Percentiles rank a stretch among this genome's conserved stretches.
Conservation (phyloP, 2,888 invertebrate species). For the Troides helena region DNA sequence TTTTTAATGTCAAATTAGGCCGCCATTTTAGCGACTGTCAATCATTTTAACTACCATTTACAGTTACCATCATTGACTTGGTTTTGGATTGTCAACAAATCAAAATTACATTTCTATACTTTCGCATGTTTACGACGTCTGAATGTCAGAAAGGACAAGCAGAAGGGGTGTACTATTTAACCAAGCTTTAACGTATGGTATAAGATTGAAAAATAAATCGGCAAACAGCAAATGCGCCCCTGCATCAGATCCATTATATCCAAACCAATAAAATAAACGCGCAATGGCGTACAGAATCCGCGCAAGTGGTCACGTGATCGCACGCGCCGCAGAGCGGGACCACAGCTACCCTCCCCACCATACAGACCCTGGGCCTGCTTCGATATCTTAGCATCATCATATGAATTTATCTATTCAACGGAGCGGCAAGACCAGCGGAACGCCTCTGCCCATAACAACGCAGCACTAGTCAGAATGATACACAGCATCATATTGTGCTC, state of each 20-base stretch:
- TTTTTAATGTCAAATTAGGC: slow-evolving; percentile 77
- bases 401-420: no score
- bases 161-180: no score
- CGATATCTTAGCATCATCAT: background rate
- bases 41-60: slow-evolving; percentile 40
- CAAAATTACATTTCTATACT: no score
- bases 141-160: slow-evolving; percentile 23
- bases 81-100: no score
- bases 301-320: slow-evolving; percentile 48
- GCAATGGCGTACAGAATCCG: slow-evolving; percentile 48
- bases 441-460: no score
- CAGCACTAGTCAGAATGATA: no score
- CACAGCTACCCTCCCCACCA: no score
- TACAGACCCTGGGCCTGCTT: no score
- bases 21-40: slow-evolving; percentile 56
- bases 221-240: slow-evolving; percentile 18
- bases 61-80: no score
- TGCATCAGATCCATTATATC: slow-evolving; percentile 29
- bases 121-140: no score
- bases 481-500: no score
- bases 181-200: background rate
- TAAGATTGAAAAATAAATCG: slow-evolving; percentile 1
- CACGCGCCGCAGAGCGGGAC: slow-evolving; percentile 32
- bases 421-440: no score
- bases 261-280: slow-evolving; percentile 37